These are phyloP conservation scores for Fissipunctia ypsillon DNA, from an alignment of 2,888 invertebrate species.

Conservation along the genomic window DNA sequence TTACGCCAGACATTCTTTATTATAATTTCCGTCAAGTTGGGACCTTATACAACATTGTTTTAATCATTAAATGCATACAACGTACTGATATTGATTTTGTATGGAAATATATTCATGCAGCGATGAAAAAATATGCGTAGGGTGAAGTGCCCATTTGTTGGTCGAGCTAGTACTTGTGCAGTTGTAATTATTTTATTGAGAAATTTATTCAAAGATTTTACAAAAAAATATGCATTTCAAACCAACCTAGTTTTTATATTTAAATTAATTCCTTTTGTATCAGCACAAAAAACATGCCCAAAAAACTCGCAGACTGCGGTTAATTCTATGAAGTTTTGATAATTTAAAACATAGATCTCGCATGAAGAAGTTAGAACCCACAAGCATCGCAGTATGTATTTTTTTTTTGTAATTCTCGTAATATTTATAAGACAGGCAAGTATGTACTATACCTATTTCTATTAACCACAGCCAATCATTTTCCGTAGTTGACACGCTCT, in stretches of 20 bases:
- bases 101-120: constrained; percentile 67
- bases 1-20: constrained; percentile 37
- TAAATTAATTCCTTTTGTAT: not conserved
- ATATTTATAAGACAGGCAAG: not conserved
- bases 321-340: not conserved
- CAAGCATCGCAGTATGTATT: not conserved
- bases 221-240: not conserved
- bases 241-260: not conserved
- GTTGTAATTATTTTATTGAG: not conserved
- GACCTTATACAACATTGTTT: constrained; percentile 36
- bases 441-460: constrained; percentile 1
- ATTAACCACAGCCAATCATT: constrained; percentile 30
- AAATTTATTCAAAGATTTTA: not conserved
- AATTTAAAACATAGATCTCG: not conserved
- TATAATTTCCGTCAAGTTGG: constrained; percentile 39
- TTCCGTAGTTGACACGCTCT: constrained; percentile 57
- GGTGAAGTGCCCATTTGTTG: constrained; percentile 29
- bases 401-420: not conserved
- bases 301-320: not conserved
- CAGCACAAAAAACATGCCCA: not conserved
- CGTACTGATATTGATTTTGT: constrained; percentile 59
- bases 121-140: constrained; percentile 47
- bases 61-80: constrained; percentile 61
- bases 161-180: not conserved
- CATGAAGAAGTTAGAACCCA: not conserved